These are phyloP conservation scores for Elegia similella DNA, from an alignment of 2,888 invertebrate genomes.

Conservation along the genomic window DNA sequence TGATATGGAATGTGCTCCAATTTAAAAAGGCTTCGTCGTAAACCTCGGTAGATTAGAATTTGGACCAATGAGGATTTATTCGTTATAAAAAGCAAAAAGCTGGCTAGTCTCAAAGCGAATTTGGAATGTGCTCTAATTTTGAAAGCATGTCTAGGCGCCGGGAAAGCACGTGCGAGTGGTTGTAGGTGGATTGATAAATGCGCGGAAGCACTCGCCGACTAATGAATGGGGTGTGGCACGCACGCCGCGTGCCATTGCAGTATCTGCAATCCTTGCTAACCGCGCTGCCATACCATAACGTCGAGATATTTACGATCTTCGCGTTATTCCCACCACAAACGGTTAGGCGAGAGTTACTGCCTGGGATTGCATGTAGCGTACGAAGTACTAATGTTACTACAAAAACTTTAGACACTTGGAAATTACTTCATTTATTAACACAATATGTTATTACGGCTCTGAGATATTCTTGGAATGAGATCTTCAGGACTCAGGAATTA, in stretches of 20 bases:
- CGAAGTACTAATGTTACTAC: neutral
- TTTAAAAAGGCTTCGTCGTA: neutral
- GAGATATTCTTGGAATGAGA: neutral
- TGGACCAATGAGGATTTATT: too few species aligned
- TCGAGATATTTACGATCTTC: constrained; percentile 55
- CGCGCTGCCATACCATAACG: constrained; percentile 41
- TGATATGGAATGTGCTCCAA: constrained; percentile 2
- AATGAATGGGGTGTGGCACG: constrained; percentile 80
- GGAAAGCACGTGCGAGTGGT: constrained; percentile 43
- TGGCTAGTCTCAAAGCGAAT: too few species aligned
- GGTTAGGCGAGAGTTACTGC: constrained; percentile 28
- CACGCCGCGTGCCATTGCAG: constrained; percentile 64
- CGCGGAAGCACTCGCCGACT: constrained; percentile 77
- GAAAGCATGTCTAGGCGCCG: neutral
- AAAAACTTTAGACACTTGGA: constrained; percentile 9
- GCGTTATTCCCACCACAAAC: constrained; percentile 36
- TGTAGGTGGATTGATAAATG: constrained; percentile 76
- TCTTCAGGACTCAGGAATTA: constrained; percentile 10
- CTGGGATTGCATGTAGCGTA: constrained; percentile 17
- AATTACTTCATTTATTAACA: constrained; percentile 13
- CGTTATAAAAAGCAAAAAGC: too few species aligned
- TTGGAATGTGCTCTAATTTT: too few species aligned
- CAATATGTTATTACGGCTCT: neutral
- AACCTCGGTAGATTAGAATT: too few species aligned
- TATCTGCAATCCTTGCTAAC: constrained; percentile 64